These are phyloP conservation scores for Drosophila falleni DNA, from an alignment of 2,888 invertebrate genomes.

Conservation along the genomic window DNA sequence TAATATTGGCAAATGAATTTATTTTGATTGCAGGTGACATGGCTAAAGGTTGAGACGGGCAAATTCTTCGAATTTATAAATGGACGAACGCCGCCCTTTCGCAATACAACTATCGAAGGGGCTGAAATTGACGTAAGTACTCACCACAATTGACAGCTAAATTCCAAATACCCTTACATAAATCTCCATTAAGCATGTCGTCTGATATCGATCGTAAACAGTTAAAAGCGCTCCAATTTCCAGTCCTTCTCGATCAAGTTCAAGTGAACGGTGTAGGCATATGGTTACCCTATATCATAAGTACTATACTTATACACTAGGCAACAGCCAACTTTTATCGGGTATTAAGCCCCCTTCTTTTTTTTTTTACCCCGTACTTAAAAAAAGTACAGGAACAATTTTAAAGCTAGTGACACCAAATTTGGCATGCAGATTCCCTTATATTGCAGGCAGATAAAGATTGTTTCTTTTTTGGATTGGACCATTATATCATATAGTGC, in stretches of 20 bases:
- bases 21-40: conserved; percentile 84
- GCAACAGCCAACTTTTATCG: too few relatives aligned
- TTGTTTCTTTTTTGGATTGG: too few relatives aligned
- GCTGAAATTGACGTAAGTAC: conserved; percentile 91
- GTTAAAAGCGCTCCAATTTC: background rate
- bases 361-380: too few relatives aligned
- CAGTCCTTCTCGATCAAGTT: background rate
- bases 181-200: background rate
- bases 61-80: conserved; percentile 94
- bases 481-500: too few relatives aligned
- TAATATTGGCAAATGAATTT: conserved; percentile 43
- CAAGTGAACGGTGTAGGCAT: background rate
- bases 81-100: conserved; percentile 91
- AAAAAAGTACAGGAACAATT: too few relatives aligned
- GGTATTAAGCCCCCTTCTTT: too few relatives aligned
- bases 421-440: too few relatives aligned
- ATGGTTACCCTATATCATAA: background rate
- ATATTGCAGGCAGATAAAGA: too few relatives aligned
- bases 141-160: background rate
- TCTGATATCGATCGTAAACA: background rate
- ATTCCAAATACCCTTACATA: background rate
- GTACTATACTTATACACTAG: too few relatives aligned
- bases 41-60: conserved; percentile 86
- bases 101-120: conserved; percentile 89
- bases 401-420: too few relatives aligned